These are phyloP conservation scores for Grus americana DNA, from an alignment of 2,113 vertebrate species.

Conservation along the genomic window DNA sequence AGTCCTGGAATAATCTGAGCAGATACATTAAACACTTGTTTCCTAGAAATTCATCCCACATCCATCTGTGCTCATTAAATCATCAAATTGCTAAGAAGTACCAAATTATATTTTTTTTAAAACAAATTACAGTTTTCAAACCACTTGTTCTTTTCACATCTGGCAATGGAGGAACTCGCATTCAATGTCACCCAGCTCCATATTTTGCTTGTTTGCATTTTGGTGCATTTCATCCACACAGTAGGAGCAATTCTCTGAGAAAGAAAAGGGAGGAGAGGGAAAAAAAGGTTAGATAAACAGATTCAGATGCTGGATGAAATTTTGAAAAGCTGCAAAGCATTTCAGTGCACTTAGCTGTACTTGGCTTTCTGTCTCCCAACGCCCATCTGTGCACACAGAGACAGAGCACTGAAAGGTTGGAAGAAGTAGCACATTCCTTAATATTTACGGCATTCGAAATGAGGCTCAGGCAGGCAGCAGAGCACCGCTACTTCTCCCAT, in stretches of 20 bases:
- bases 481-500: neutral
- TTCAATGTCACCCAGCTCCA: neutral
- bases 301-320: constrained; percentile 64
- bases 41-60: constrained; percentile 63
- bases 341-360: constrained; percentile 66
- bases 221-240: constrained; percentile 42
- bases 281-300: constrained; percentile 62
- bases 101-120: constrained; percentile 56
- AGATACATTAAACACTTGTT: constrained; percentile 63
- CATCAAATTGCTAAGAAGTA: constrained; percentile 68
- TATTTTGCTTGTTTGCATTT: constrained; percentile 64
- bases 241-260: constrained; percentile 54
- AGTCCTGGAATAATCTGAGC: constrained; percentile 64
- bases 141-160: constrained; percentile 72
- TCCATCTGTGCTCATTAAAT: constrained; percentile 73
- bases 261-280: constrained; percentile 27
- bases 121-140: constrained; percentile 67
- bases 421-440: constrained; percentile 67
- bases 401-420: constrained; percentile 46
- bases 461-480: neutral
- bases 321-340: constrained; percentile 57
- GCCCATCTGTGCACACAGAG: constrained; percentile 49
- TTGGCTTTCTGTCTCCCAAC: constrained; percentile 66
- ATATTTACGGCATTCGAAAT: constrained; percentile 42
- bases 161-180: constrained; percentile 27